Evolutionary conservation across 2,888 invertebrate species (phyloP).

Genomic region (Charanyca ferruginea): DNA sequence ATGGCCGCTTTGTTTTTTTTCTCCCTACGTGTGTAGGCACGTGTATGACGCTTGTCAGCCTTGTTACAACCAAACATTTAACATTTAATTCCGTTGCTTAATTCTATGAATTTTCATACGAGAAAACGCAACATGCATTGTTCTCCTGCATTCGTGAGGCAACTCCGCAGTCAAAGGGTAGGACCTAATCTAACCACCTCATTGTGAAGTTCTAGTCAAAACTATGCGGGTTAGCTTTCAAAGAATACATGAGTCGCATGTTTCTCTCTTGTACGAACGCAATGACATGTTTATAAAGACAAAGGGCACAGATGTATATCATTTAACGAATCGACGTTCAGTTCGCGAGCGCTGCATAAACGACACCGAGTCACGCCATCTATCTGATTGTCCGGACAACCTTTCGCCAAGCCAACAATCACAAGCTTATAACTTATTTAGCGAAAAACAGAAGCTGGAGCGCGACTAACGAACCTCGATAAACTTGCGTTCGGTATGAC

Average conservation of each 20-base stretch:
- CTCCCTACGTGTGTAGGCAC: conserved; percentile 76
- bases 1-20: conserved; percentile 83
- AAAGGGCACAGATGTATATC: conserved; percentile 89
- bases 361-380: conserved; percentile 90
- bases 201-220: conserved; percentile 74
- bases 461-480: conserved; percentile 87
- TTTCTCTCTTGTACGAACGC: conserved; percentile 79
- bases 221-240: conserved; percentile 84
- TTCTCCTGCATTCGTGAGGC: conserved; percentile 63
- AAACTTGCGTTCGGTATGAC: conserved; percentile 86
- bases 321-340: conserved; percentile 89
- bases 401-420: conserved; percentile 82
- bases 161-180: conserved; percentile 73
- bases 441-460: conserved; percentile 86
- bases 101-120: conserved; percentile 58
- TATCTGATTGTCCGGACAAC: conserved; percentile 88
- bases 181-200: conserved; percentile 69
- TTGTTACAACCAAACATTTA: conserved; percentile 68
- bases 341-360: conserved; percentile 85
- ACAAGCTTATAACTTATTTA: conserved; percentile 90
- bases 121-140: conserved; percentile 62
- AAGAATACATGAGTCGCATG: conserved; percentile 80
- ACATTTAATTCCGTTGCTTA: conserved; percentile 58
- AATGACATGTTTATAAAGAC: conserved; percentile 90
- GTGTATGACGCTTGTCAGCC: conserved; percentile 81